Evolutionary conservation across 2,113 vertebrate genomes (phyloP).

Genomic region (Pandion haliaetus): DNA sequence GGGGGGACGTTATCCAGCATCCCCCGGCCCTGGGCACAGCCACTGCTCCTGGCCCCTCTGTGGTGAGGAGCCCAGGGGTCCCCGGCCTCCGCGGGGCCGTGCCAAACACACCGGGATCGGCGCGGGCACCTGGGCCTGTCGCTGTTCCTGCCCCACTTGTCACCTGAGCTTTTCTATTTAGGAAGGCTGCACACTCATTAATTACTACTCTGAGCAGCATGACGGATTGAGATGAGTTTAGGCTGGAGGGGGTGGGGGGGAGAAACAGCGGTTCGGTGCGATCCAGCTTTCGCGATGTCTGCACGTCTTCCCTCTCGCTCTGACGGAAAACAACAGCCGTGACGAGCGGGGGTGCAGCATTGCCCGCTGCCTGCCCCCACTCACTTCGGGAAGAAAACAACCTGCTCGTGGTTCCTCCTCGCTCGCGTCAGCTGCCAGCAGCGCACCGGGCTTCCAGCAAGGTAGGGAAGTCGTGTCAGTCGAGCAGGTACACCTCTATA

Average conservation of each 20-base stretch:
- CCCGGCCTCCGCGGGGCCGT: rapidly evolving
- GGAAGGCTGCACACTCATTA: neutral
- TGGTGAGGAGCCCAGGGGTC: neutral
- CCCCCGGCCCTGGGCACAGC: neutral
- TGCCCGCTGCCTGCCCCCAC: slow-evolving; percentile 5
- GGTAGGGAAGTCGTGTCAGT: neutral
- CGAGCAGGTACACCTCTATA: neutral
- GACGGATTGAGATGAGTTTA: neutral
- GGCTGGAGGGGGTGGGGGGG: neutral
- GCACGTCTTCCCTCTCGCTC: neutral
- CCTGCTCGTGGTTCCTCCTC: neutral
- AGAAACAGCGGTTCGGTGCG: neutral
- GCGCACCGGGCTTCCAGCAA: neutral
- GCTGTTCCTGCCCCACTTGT: neutral
- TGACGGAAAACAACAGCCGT: neutral
- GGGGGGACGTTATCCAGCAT: neutral
- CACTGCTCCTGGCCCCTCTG: neutral
- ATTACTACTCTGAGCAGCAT: neutral
- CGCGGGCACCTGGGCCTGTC: neutral
- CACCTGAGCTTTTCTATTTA: neutral
- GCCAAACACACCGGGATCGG: neutral
- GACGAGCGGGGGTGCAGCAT: neutral
- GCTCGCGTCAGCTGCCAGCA: neutral
- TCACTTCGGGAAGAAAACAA: neutral
- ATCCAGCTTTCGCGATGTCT: neutral